phyloP scores from a whole-genome alignment of 2,888 invertebrate species.

The Oligia fasciuncula region DNA sequence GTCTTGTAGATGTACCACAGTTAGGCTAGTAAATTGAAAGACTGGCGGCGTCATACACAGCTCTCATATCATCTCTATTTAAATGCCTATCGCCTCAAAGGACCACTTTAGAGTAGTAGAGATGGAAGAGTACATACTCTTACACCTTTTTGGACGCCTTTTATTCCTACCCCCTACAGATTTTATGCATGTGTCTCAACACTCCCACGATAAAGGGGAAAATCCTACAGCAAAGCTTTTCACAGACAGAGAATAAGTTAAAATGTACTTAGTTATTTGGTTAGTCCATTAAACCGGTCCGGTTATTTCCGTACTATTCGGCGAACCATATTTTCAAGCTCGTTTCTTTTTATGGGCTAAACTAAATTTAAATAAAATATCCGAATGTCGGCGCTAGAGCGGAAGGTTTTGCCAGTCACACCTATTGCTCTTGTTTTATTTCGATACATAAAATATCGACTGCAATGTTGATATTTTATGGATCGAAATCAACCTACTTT shows the following conservation, averaged over 20 bases:
- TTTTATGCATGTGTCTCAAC: neutral
- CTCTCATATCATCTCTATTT: neutral
- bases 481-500: slow-evolving; percentile 1
- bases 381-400: slow-evolving; percentile 12
- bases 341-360: slow-evolving; percentile 51
- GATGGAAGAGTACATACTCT: no score
- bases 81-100: no score
- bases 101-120: no score
- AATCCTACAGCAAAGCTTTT: slow-evolving; percentile 10
- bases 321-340: slow-evolving; percentile 47
- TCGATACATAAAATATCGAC: slow-evolving; percentile 26
- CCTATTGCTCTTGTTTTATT: slow-evolving; percentile 41
- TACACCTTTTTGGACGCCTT: no score
- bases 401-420: slow-evolving; percentile 44
- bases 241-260: slow-evolving; percentile 6
- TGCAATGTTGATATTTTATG: neutral
- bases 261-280: slow-evolving; percentile 28
- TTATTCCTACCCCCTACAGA: neutral
- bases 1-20: no score
- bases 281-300: slow-evolving; percentile 12
- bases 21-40: neutral
- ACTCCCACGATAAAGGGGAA: neutral
- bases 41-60: no score
- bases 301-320: slow-evolving; percentile 36
- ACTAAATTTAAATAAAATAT: slow-evolving; percentile 61